A percentile compares a stretch with the other conserved stretches of the same genome.
phyloP scores from a whole-genome alignment of 2,797 vertebrate species.

The Loriculus beryllinus region DNA sequence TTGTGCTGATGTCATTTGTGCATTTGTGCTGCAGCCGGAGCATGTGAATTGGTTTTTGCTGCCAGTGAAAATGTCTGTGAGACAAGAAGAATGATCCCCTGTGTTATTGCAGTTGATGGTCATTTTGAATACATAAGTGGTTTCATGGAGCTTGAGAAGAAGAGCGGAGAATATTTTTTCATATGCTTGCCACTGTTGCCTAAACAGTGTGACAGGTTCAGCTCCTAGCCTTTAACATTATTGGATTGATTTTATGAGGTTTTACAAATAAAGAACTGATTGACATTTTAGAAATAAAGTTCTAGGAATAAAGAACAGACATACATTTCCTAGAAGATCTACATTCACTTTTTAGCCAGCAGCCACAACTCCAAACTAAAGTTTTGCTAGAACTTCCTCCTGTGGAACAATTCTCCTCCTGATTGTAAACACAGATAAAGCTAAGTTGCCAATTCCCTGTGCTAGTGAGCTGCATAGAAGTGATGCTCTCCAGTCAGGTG shows the following conservation, averaged over 20 bases:
- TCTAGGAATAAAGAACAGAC: not conserved
- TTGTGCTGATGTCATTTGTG: not conserved
- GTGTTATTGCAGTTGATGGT: not conserved
- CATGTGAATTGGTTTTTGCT: not conserved
- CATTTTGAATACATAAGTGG: not conserved
- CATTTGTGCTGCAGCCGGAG: not conserved
- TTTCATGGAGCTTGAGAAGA: not conserved
- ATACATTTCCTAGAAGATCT: not conserved
- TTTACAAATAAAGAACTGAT: not conserved
- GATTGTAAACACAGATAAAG: not conserved
- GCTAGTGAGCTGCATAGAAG: not conserved
- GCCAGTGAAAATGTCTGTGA: not conserved
- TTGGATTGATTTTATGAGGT: not conserved
- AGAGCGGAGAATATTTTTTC: not conserved
- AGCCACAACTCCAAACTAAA: not conserved
- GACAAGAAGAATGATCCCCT: fast-evolving
- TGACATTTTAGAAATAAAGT: not conserved
- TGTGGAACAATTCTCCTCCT: not conserved
- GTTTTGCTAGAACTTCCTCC: not conserved
- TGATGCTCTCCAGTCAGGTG: not conserved
- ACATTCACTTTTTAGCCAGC: not conserved
- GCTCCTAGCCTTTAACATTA: fast-evolving
- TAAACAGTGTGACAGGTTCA: not conserved
- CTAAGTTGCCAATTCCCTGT: not conserved
- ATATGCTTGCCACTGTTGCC: not conserved